These are phyloP conservation scores for Coregonus clupeaformis DNA, from an alignment of 2,113 vertebrate species.

Conservation along the genomic window DNA sequence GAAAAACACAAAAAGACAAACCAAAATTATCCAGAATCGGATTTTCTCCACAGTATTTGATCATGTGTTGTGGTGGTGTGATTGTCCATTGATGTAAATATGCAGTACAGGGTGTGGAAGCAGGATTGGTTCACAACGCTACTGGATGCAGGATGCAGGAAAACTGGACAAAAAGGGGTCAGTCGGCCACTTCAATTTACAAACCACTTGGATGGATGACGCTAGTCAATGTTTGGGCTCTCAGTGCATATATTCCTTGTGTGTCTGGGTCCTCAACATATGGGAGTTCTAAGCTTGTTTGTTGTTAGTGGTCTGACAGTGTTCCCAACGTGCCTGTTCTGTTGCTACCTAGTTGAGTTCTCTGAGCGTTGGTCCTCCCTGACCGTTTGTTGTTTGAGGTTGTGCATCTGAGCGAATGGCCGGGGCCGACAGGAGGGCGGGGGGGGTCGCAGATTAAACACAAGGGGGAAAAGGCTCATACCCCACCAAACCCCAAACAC, in stretches of 20 bases:
- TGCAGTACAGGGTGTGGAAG: too few species aligned
- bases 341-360: slow-evolving; percentile 34
- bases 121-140: too few species aligned
- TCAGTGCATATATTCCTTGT: slow-evolving; percentile 11
- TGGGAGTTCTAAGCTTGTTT: slow-evolving; percentile 28
- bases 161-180: too few species aligned
- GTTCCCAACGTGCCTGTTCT: slow-evolving; percentile 23
- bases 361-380: slow-evolving; percentile 34
- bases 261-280: slow-evolving; percentile 16
- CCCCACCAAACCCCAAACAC: slow-evolving; percentile 59
- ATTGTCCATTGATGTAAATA: slow-evolving; percentile 8
- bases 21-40: neutral
- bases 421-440: slow-evolving; percentile 60
- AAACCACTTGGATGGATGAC: too few species aligned
- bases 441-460: slow-evolving; percentile 74
- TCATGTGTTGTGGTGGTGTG: neutral
- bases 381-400: slow-evolving; percentile 59
- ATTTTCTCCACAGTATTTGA: slow-evolving; percentile 33
- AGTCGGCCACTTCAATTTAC: too few species aligned
- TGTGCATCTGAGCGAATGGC: slow-evolving; percentile 69
- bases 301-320: slow-evolving; percentile 10
- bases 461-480: slow-evolving; percentile 54
- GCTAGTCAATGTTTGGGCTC: too few species aligned
- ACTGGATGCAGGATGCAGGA: too few species aligned
- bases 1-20: neutral